Base-by-base conservation (phyloP, 2,888 invertebrate genomes). In the Calameuta filiformis region DNA sequence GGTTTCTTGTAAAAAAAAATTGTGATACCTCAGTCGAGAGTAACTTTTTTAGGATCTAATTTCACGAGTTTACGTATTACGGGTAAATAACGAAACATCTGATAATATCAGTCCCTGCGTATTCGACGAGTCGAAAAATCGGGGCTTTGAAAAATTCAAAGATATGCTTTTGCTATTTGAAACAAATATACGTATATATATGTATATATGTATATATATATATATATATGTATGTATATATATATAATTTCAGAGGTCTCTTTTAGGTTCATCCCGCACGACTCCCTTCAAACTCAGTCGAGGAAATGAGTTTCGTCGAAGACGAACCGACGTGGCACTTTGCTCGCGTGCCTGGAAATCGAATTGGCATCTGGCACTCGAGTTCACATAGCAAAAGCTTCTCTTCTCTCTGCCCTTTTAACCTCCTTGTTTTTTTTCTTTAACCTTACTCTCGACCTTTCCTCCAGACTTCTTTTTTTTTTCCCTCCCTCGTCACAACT, bases 241-340 rank as follows among this genome's bases (percentile, higher is more conserved):
- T 23, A 23, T 56, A 56, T 23, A 23, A 23, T 56, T 23, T 9
- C 9, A 23, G 9, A 56, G 9, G 23, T 56, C 56, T 56, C 56
- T 23, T 56, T 56, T 56, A 23, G 9, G 56, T 23, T 56, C 23
- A 56, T 56, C 56, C 23, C 56, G 56, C 23, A 56, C 56, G 56
- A 56, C 23, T 56, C 56, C 56, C 56, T 23, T 56, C 23, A 56
- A 56, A 56, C 23, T 56, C 78, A 74, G 75, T 74, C 34, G 73
- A 68, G 77, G 77, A 79, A 82, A 81, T 77, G 76, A 82, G 78
- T 82, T 82, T 80, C 68, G 69, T 68, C 75, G 77, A 79, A 80
- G 82, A 82, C 79, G 79, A 83, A 83, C 81, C 82, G 79, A 80
- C 82, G 77, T 78, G 75, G 74, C 69, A 56, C 56, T 56, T 77